Evolutionary conservation across 2,888 invertebrate genomes (phyloP).

Genomic region (Heliconius hortense): DNA sequence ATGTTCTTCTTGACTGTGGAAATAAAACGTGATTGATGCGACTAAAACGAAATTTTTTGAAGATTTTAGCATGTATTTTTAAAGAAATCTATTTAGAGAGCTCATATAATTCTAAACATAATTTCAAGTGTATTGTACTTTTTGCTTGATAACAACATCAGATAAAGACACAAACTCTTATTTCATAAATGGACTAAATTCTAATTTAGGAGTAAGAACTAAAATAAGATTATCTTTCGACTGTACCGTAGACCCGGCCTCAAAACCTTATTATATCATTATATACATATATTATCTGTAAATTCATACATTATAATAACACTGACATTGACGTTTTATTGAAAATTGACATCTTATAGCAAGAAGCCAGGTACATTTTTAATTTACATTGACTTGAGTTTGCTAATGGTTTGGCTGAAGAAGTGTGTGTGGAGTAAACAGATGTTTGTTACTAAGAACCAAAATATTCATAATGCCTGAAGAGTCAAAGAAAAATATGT

Average conservation of each 20-base stretch:
- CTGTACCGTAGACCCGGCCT: background rate
- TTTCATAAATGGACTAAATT: background rate
- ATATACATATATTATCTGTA: constrained; percentile 4
- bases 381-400: background rate
- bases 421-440: background rate
- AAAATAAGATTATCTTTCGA: background rate
- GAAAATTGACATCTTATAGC: constrained; percentile 9
- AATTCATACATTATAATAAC: background rate
- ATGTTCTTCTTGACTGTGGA: no score
- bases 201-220: background rate
- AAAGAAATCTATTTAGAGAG: no score
- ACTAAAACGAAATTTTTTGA: no score
- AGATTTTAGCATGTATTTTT: no score
- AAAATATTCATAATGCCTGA: constrained; percentile 56
- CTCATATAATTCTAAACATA: no score
- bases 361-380: background rate
- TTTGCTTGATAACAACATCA: no score
- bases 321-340: background rate
- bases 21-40: no score
- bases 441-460: constrained; percentile 19
- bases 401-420: no score
- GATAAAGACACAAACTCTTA: no score
- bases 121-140: no score
- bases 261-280: background rate
- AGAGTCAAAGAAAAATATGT: constrained; percentile 62